These are phyloP conservation scores for Pelecanoides urinatrix DNA, from an alignment of 2,113 vertebrate species.

Conservation along the genomic window DNA sequence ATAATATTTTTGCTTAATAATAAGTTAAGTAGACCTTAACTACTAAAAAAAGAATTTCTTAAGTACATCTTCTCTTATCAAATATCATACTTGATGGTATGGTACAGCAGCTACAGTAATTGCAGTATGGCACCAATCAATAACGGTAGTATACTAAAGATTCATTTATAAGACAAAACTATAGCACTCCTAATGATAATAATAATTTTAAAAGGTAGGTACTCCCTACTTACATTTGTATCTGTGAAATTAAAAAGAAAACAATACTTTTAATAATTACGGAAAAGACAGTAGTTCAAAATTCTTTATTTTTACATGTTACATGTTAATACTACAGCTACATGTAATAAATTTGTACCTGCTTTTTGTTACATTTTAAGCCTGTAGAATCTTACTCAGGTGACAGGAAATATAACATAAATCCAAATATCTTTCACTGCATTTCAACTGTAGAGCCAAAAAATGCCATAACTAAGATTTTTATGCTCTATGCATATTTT, in stretches of 20 bases:
- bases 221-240: not conserved
- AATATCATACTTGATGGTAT: not conserved
- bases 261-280: not conserved
- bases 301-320: not conserved
- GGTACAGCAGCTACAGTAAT: not conserved
- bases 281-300: not conserved
- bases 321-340: not conserved
- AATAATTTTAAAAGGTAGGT: fast-evolving
- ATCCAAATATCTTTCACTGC: not conserved
- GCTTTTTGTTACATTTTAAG: not conserved
- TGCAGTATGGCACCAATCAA: not conserved
- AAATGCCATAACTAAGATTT: not conserved
- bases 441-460: not conserved
- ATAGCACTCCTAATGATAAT: too few relatives aligned
- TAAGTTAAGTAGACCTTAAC: not conserved
- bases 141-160: not conserved
- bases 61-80: not conserved
- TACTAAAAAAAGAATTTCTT: not conserved
- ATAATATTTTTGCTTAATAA: not conserved
- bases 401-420: not conserved
- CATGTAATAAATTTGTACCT: not conserved
- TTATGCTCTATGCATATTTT: not conserved
- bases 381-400: not conserved
- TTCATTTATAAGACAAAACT: not conserved
- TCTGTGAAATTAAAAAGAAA: not conserved